Evolutionary conservation across 2,888 invertebrate genomes (phyloP), one percentile per base, ranked within the genome.

Genomic region (Pseudococcus longispinus): DNA sequence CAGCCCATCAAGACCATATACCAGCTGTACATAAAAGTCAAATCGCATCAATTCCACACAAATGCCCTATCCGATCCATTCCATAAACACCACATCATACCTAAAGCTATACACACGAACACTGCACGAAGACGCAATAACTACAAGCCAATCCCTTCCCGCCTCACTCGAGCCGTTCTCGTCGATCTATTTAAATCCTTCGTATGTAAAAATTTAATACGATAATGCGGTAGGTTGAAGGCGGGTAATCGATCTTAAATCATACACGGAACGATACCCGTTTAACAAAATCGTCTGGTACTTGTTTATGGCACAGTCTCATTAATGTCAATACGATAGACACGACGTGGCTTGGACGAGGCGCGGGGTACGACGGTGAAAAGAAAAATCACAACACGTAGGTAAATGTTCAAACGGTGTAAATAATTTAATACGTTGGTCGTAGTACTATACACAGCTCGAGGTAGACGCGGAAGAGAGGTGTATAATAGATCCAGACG

Each of bases 251-350:
- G 77, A 80, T 80, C 77, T 80, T 80, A 80, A 80, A 80, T 80
- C 77, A 42, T 80, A 80, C 77, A 42, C 42, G 77, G 20, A 80
- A 80, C 77, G 77, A 80, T 80, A 80, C 77, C 77, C 77, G 77
- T 80, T 42, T 20, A 74, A 80, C 77, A 42, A 80, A 80, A 80
- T 42, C 20, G 77, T 37, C 77, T 80, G 42, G 77, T 70, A 80
- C 77, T 80, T n/a, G 77, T 80, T 80, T 42, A 42, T 42, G 20
- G 77, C 42, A 42, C 42, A 42, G 77, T 80, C 77, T 80, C 37
- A 80, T 80, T 80, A 80, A 80, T 80, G 77, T 80, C 77, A 80
- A 80, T 55, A 55, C 77, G n/a, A 80, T 37, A 80, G 77, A 42
- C 20, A 80, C 20, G 29, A 29, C 23, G 60, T 46, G 13, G 46